These are phyloP conservation scores for Rhagonycha fulva DNA, from an alignment of 2,888 invertebrate species.

Conservation along the genomic window DNA sequence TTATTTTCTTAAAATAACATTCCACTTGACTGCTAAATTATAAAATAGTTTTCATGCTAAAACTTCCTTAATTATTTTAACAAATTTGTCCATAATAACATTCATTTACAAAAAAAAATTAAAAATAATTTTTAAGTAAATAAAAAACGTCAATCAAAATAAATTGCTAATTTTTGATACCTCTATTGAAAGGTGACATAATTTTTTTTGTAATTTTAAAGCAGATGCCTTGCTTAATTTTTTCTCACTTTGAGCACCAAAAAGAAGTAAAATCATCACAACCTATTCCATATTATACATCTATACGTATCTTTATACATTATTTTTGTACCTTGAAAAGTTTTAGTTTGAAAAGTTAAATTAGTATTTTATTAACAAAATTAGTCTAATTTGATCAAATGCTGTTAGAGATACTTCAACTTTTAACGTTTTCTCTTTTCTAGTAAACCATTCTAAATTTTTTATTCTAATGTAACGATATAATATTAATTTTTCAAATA, in stretches of 20 bases:
- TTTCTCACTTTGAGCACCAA: background rate
- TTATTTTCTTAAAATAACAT: background rate
- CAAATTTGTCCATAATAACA: background rate
- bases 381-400: background rate
- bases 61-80: background rate
- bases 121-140: background rate
- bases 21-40: background rate
- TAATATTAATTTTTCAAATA: background rate
- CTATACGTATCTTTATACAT: background rate
- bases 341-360: background rate
- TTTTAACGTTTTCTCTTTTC: background rate
- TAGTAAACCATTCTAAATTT: background rate
- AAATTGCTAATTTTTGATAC: background rate
- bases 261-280: background rate
- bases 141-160: background rate
- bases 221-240: background rate
- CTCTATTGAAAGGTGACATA: background rate
- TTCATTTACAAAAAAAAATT: background rate
- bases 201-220: background rate
- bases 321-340: background rate
- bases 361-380: background rate
- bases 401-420: background rate
- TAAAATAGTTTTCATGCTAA: background rate
- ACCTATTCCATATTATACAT: background rate
- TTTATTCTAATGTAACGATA: background rate